phyloP scores from a whole-genome alignment of 2,888 invertebrate genomes.

The Dasypolia templi region DNA sequence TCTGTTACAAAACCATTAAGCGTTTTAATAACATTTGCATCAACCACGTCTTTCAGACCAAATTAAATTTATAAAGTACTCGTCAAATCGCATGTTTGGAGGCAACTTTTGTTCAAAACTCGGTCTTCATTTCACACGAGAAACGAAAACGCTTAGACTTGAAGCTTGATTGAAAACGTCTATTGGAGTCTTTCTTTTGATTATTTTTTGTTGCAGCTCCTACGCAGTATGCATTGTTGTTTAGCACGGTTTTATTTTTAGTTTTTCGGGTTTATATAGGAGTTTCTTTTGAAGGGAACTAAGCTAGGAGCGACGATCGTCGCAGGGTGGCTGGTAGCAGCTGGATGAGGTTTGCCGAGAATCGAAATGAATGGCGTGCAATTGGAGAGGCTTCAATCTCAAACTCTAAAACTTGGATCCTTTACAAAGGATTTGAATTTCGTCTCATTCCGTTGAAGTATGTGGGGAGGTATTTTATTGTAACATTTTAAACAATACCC shows the following conservation, averaged over 20 bases:
- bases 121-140: constrained; percentile 6
- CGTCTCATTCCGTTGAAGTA: too few relatives aligned
- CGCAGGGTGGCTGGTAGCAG: neutral
- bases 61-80: constrained; percentile 42
- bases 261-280: neutral
- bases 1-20: constrained; percentile 23
- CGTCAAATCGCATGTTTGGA: constrained; percentile 17
- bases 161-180: constrained; percentile 25
- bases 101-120: constrained; percentile 26
- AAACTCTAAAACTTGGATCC: too few relatives aligned
- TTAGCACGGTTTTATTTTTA: neutral
- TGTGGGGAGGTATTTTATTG: too few relatives aligned
- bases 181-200: neutral
- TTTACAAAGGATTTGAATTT: too few relatives aligned
- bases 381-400: neutral
- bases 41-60: constrained; percentile 8
- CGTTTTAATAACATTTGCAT: constrained; percentile 46
- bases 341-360: neutral
- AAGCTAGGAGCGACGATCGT: neutral
- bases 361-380: neutral
- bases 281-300: too few relatives aligned
- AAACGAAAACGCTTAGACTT: constrained; percentile 10
- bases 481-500: too few relatives aligned
- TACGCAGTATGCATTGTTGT: neutral
- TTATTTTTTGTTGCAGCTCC: constrained; percentile 2